Conservation (phyloP, 2,113 vertebrate species). For the Cyphomyrus plagiostoma region DNA sequence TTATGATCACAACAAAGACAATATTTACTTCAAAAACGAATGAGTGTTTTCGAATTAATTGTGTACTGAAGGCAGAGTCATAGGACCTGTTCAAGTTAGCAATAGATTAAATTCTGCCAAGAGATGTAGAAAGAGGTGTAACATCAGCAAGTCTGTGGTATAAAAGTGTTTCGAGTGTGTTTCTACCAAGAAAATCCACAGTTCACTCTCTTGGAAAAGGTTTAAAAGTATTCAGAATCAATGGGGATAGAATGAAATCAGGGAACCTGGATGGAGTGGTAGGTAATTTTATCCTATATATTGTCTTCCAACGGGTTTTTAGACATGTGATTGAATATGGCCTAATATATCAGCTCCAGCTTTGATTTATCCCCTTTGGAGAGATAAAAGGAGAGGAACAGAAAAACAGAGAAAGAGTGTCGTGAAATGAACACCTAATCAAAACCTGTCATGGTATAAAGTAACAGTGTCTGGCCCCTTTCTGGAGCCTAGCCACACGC, state of each 20-base stretch:
- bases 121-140: background rate
- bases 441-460: conserved; percentile 65
- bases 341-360: conserved; percentile 46
- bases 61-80: background rate
- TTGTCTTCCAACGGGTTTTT: conserved; percentile 11
- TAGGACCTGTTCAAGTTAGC: background rate
- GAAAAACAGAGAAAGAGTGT: conserved; percentile 34
- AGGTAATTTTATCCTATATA: background rate
- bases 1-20: background rate
- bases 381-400: conserved; percentile 38
- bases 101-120: background rate
- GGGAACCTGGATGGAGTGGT: background rate
- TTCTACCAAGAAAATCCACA: background rate
- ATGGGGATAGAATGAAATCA: background rate
- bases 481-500: conserved; percentile 49
- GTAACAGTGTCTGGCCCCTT: conserved; percentile 55
- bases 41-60: background rate
- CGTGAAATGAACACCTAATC: conserved; percentile 67
- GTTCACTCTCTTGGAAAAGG: background rate
- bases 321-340: conserved; percentile 41
- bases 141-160: background rate
- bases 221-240: background rate
- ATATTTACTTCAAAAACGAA: background rate
- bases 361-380: conserved; percentile 55
- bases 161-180: background rate